phyloP scores from a whole-genome alignment of 2,113 vertebrate species.

The Melanerpes aurifrons region DNA sequence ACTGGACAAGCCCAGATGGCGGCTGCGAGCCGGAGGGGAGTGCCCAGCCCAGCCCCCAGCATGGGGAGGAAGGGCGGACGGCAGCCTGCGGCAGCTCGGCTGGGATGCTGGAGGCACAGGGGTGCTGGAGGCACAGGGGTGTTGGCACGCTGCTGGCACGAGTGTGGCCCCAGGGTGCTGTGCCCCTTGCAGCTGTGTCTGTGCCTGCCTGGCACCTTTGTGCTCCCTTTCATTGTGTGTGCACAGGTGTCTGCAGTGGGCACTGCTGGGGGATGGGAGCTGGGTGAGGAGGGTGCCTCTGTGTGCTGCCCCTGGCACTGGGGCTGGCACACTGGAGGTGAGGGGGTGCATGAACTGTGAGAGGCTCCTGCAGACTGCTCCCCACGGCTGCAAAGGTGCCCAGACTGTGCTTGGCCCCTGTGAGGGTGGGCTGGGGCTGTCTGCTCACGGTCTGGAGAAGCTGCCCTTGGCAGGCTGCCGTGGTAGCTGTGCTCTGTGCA shows the following conservation, averaged over 20 bases:
- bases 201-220: not conserved
- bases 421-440: not conserved
- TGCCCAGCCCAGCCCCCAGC: not conserved
- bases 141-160: not conserved
- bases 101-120: not conserved
- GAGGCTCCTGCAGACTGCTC: not conserved
- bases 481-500: not conserved
- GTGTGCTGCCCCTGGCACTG: accelerated
- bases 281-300: not conserved
- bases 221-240: not conserved
- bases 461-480: accelerated
- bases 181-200: not conserved
- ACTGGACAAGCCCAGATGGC: not conserved
- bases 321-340: not conserved
- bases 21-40: constrained; percentile 6
- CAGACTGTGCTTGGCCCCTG: accelerated
- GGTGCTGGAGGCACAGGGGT: too few species aligned
- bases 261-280: not conserved
- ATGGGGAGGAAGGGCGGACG: not conserved
- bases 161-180: not conserved
- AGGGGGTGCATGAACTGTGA: accelerated
- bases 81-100: not conserved
- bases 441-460: not conserved
- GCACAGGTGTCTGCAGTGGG: not conserved
- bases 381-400: not conserved